Base-by-base conservation (phyloP, 2,888 invertebrate species). In the Spisula subtruncata region DNA sequence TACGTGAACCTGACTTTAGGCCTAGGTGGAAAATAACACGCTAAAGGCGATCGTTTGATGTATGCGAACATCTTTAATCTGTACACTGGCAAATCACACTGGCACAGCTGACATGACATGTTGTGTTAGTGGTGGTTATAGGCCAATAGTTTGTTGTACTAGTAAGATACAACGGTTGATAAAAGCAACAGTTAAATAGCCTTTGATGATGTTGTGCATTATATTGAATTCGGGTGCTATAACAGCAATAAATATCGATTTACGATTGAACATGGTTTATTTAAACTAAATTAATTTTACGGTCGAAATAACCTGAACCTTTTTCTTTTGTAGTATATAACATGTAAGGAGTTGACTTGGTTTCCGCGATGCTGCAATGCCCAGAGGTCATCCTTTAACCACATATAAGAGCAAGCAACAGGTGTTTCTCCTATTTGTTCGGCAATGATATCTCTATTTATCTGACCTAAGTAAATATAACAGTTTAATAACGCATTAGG, bases 1-100 rank as follows among this genome's bases (percentile, higher is more conserved):
- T 80, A 80, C 80, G 56, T 79, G 79, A 25, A 56, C 41, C 56
- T 85, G 56, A 85, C 85, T 85, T 54, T 20, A 85, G 85, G 85
- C 85, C 79, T 54, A 85, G 85, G 85, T 80, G 85, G 85, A 79
- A 84, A 81, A 75, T 84, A 75, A 75, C 75, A 75, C 75, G 84
- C 84, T 71, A 51, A 35, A 20, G 75, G 66, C 60, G 75, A 84
- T 75, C 75, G 32, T 16, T 32, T 25, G 20, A 75, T 75, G 14
- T 75, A 75, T 75, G 35, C 35, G 35, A 18, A 35, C 75, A 32
- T 75, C 1, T 12, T 10, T 71, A 71, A 71, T 71, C 75, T 35
- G 18, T 35, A 75, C 32, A 75, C 75, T 25, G 35, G 75, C 75
- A 75, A 75, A 75, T 75, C 75, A 35, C 75, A 75, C 5, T 5